phyloP scores from a whole-genome alignment of 2,888 invertebrate species.

The Eurytoma adleriae region DNA sequence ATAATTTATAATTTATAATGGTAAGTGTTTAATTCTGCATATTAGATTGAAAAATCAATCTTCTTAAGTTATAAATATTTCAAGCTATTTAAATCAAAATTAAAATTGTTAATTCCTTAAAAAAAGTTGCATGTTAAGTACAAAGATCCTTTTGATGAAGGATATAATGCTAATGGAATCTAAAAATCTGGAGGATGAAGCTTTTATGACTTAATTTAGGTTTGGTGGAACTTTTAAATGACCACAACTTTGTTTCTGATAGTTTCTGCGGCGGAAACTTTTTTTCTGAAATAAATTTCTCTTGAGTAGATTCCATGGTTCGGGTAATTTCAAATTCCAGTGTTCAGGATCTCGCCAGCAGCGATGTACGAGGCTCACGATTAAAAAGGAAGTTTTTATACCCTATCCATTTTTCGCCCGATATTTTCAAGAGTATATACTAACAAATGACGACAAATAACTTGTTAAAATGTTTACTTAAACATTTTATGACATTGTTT shows the following conservation, averaged over 20 bases:
- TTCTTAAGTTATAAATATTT: too few relatives aligned
- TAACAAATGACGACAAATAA: too few relatives aligned
- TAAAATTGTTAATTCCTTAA: background rate
- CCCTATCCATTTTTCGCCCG: conserved; percentile 10
- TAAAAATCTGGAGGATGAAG: conserved; percentile 40
- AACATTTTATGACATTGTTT: too few relatives aligned
- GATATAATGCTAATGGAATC: conserved; percentile 32
- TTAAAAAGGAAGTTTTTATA: conserved; percentile 33
- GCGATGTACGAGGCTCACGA: conserved; percentile 6
- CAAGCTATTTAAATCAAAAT: background rate
- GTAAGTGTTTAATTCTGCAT: too few relatives aligned
- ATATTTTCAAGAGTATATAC: background rate
- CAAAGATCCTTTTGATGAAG: background rate
- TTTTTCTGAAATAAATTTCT: conserved; percentile 53
- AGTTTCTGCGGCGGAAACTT: conserved; percentile 43
- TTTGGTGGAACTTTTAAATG: conserved; percentile 51
- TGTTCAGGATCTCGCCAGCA: conserved; percentile 8
- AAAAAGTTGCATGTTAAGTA: too few relatives aligned
- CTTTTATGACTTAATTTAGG: conserved; percentile 54
- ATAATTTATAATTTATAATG: too few relatives aligned
- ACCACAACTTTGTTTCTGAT: conserved; percentile 54
- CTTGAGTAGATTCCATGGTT: conserved; percentile 48
- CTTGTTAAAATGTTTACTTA: too few relatives aligned
- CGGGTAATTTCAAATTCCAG: conserved; percentile 52
- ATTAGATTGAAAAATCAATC: too few relatives aligned